Evolutionary conservation across 2,888 invertebrate species (phyloP), one percentile per base, ranked within the genome.

Genomic region (Leucoma salicis): DNA sequence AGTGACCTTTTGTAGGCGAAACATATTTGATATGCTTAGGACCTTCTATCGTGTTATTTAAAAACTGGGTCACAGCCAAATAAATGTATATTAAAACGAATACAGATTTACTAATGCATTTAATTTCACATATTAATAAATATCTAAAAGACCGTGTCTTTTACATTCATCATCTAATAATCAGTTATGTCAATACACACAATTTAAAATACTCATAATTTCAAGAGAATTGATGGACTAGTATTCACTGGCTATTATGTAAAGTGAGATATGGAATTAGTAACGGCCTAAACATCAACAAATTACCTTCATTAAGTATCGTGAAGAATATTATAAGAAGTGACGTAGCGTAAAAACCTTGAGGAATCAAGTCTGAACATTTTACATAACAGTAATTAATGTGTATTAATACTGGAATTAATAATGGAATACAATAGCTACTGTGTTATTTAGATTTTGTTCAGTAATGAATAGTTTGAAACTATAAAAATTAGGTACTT

Each of bases 61-160:
- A 18, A 40, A 34, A n/a, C 12, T 13, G 2, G 13, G 24, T 32
- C 1, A 16, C 5, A 27, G 2, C n/a, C 7, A 5, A 29, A 31
- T 27, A 11, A 11, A 6, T n/a, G n/a, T n/a, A 27, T 27, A 27
- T 27, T 11, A 49, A 43, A 46, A 31, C 31, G 25, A 42, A 40
- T 0, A 39, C 14, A 39, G 13, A 28, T 41, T 25, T 31, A 53
- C 45, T 49, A 67, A 58, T 54, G 58, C 59, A 57, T 69, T 67
- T 71, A 65, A 59, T 76, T 70, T 64, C 64, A 71, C 63, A 46
- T 60, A 67, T 60, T 53, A 70, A 68, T 71, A 8, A 77, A 75
- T 77, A 71, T 74, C 74, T 76, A 71, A 67, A 71, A 72, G 77
- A 80, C 78, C 76, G 72, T 69, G 78, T 75, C 75, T 80, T 77